Evolutionary conservation across 2,888 invertebrate genomes (phyloP), one percentile per base, ranked within the genome.

Genomic region (Polydrusus tereticollis): DNA sequence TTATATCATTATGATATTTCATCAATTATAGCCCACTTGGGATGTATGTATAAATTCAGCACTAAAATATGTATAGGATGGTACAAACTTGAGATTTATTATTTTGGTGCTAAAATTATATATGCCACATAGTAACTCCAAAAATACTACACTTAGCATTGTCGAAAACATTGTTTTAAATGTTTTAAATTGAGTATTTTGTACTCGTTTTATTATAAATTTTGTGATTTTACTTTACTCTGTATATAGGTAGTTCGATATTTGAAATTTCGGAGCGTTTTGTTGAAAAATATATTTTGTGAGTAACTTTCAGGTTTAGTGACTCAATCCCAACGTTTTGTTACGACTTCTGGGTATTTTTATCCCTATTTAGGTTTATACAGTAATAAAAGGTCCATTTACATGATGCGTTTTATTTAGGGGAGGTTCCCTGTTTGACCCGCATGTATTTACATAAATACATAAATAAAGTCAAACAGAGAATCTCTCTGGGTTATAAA

Each of bases 131-230:
- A 52, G 52, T 52, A 64, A 64, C 36, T 38, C 52, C 21, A 38
- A 52, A 45, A 63, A 63, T 63, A 63, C 50, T 63, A 36, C 16
- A 36, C 7, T 26, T 45, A 41, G 33, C 12, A 18, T 18, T 18
- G 6, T 29, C 6, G n/a, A 41, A 58, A 63, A 52, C 63, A 57
- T 69, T 69, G 55, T 69, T 63, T 69, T 63, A 69, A 69, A 63
- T 63, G 63, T 64, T 62, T 41, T 62, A 29, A 20, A 26, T 20
- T 47, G 10, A 29, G 45, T 62, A 62, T 47, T 47, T 47, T 33
- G 43, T 62, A 18, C 33, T 33, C 33, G 62, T 12, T 62, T 45
- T 45, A 60, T 33, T 43, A 18, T 8, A 62, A 29, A 43, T 20
- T 33, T 62, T 62, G 62, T 62, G 62, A 62, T 62, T 62, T 47